Percentiles rank a stretch among this genome's conserved stretches.
These are phyloP conservation scores for Stictocephala bisonia DNA, from an alignment of 2,888 invertebrate species.

Conservation along the genomic window DNA sequence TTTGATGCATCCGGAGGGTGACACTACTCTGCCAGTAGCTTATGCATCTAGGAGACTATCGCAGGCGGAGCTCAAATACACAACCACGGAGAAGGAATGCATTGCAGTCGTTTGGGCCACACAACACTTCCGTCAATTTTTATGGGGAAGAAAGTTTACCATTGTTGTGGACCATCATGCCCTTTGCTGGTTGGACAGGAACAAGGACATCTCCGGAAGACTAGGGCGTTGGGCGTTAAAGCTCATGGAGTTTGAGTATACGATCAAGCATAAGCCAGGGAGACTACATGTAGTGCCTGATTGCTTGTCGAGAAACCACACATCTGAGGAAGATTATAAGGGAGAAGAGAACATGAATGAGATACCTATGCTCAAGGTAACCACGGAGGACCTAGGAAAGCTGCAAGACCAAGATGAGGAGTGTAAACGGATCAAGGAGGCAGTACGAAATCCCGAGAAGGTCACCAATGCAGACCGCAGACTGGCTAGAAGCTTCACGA, in stretches of 20 bases:
- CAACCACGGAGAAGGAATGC: background rate
- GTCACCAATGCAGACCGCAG: background rate
- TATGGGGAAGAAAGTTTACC: too few species aligned
- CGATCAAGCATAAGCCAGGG: background rate
- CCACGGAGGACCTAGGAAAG: too few species aligned
- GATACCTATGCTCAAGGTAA: conserved; percentile 1
- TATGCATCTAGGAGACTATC: conserved; percentile 10
- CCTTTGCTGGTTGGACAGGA: background rate
- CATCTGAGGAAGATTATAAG: background rate
- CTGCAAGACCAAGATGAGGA: conserved; percentile 12
- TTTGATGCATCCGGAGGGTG: background rate
- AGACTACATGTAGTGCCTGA: background rate
- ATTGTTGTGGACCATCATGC: background rate
- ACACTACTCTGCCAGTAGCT: background rate
- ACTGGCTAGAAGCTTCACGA: background rate
- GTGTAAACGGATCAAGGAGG: conserved; percentile 4
- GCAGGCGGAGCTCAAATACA: background rate
- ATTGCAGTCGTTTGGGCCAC: background rate
- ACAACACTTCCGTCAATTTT: background rate
- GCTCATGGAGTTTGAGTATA: background rate
- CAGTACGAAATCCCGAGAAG: background rate
- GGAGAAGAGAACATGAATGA: background rate
- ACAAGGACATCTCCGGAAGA: background rate
- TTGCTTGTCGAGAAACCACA: background rate
- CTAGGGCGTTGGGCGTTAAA: background rate